Evolutionary conservation across 2,113 vertebrate species (phyloP).

Genomic region (Emydocephalus ijimae): DNA sequence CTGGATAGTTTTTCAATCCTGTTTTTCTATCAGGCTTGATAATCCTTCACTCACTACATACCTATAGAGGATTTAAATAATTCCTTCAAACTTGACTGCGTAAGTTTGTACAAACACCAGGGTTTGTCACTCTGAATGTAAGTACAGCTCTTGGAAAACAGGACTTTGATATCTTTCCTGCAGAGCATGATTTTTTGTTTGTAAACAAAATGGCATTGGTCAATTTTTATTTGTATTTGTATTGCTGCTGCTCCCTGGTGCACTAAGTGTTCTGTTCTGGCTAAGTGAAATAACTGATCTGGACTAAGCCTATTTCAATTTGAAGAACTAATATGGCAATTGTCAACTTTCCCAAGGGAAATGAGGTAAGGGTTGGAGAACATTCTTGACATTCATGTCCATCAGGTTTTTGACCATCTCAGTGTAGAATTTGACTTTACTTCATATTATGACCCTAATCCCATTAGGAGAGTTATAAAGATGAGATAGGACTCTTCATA

Average conservation of each 20-base stretch:
- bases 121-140: not conserved
- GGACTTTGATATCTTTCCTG: not conserved
- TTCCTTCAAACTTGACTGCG: conserved; percentile 14
- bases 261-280: not conserved
- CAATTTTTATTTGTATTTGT: not conserved
- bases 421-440: not conserved
- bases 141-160: not conserved
- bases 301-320: not conserved
- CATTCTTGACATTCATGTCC: not conserved
- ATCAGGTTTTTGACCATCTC: not conserved
- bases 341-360: not conserved
- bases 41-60: not conserved
- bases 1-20: not conserved
- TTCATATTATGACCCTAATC: not conserved
- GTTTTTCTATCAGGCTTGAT: not conserved
- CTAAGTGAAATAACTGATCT: not conserved
- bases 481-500: not conserved
- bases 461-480: not conserved
- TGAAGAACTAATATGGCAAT: too few relatives aligned
- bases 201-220: not conserved
- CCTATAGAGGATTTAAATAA: not conserved
- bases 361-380: not conserved
- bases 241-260: too few relatives aligned
- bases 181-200: not conserved
- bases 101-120: conserved; percentile 9